Conservation (phyloP, 2,113 vertebrate genomes). For the Stigmatopora argus region DNA sequence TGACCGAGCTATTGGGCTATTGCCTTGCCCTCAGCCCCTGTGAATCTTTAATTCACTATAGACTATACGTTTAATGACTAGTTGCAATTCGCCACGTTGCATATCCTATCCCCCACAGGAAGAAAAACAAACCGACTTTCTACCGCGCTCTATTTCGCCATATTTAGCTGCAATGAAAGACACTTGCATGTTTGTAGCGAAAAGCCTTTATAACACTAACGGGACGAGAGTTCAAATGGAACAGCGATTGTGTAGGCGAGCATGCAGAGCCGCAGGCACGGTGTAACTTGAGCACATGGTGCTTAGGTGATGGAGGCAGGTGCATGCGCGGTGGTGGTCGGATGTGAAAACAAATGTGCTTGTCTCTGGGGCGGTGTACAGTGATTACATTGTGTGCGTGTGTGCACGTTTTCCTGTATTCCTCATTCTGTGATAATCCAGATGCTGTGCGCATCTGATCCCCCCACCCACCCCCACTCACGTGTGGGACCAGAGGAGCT, state of each 20-base stretch:
- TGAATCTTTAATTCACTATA: not conserved
- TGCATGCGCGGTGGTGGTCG: constrained; percentile 21
- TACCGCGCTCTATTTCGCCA: not conserved
- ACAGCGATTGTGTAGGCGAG: constrained; percentile 17
- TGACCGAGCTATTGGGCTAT: constrained; percentile 26
- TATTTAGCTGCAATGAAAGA: not conserved
- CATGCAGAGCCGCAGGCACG: constrained; percentile 7
- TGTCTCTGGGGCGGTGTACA: constrained; percentile 9
- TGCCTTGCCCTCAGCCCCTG: not conserved
- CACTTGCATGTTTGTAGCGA: constrained; percentile 7
- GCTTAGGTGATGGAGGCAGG: constrained; percentile 20
- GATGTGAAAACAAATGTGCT: constrained; percentile 8
- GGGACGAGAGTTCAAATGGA: constrained; percentile 15
- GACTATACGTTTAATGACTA: not conserved
- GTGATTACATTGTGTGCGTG: constrained; percentile 17
- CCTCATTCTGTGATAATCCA: constrained; percentile 60
- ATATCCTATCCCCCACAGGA: not conserved
- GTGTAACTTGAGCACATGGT: constrained; percentile 13
- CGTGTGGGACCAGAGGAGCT: constrained; percentile 59
- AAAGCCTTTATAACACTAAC: constrained; percentile 11
- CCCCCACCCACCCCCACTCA: constrained; percentile 44
- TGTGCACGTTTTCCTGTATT: constrained; percentile 36
- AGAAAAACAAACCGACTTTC: not conserved
- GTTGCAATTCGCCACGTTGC: too few relatives aligned
- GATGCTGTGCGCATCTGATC: constrained; percentile 56